Percentiles rank a stretch among this genome's conserved stretches.
Evolutionary conservation across 2,888 invertebrate genomes (phyloP).

Genomic region (Conus canariensis): DNA sequence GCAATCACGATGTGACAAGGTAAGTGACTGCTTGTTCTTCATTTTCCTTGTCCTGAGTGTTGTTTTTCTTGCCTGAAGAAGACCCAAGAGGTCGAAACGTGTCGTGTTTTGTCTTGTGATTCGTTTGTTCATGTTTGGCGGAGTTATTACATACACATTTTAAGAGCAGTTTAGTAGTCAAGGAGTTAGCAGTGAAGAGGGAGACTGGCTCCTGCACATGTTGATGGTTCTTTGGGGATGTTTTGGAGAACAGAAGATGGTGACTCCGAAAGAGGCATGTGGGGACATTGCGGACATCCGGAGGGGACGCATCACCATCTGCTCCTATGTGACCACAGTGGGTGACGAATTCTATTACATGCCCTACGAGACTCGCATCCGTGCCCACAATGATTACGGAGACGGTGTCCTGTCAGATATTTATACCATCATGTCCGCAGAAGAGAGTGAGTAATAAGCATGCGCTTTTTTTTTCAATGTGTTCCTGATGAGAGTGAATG

Average conservation of each 20-base stretch:
- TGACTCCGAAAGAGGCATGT: constrained; percentile 43
- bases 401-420: constrained; percentile 89
- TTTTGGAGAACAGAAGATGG: background rate
- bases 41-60: too few species aligned
- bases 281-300: constrained; percentile 31
- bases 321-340: constrained; percentile 59
- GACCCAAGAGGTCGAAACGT: too few species aligned
- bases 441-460: constrained; percentile 65
- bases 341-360: constrained; percentile 75
- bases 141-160: too few species aligned
- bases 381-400: constrained; percentile 82
- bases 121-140: too few species aligned
- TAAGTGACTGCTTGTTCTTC: too few species aligned
- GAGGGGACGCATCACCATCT: constrained; percentile 40
- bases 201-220: too few species aligned
- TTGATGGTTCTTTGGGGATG: background rate
- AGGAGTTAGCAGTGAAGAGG: too few species aligned
- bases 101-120: too few species aligned
- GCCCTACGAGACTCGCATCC: constrained; percentile 75
- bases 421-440: constrained; percentile 82
- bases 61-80: too few species aligned
- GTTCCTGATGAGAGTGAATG: background rate
- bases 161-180: too few species aligned
- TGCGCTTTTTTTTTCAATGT: background rate
- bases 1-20: too few species aligned